Base-by-base conservation (phyloP, 2,888 invertebrate genomes). In the Hypomecis atomaria region DNA sequence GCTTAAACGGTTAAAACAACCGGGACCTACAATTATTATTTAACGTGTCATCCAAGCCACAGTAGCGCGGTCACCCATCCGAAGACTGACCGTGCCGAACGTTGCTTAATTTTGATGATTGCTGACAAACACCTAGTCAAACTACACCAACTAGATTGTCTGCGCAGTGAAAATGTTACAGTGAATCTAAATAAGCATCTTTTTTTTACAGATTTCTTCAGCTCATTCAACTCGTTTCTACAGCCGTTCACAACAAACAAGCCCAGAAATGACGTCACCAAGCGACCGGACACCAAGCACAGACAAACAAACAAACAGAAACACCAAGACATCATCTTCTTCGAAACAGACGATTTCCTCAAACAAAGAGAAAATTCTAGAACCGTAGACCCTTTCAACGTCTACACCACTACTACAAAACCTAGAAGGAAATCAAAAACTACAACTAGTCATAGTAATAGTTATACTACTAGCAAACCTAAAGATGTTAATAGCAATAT, bases 181-280 rank as follows among this genome's bases (percentile, higher is more conserved):
- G n/a, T n/a, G n/a, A n/a, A 44, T 6, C 13, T 11, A 45, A 13
- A 11, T 52, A 13, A 13, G 13, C 6, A 11, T 33, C 6, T 59
- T 53, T 47, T 48, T 49, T 13, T 85, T 82, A 0, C 86, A 88
- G 90, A 90, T 74, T 73, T 88, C 54, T 76, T 88, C 4, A 86
- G 85, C 58, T 79, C 87, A 0, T 69, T 88, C 4, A 86, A 85
- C 58, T 79, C 87, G 0, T 69, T 80, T 1, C 60, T 83, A 1
- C 83, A 84, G 36, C 74, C 78, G 0, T 70, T 71, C 33, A 69
- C 72, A 3, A 77, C 78, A 0, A 70, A 57, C 1, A 72, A 70
- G 37, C 40, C 64, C 45, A 59, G 66, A 59, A 67, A 66, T 40
- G 72, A 71, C 37, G 69, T 63, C 7, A 67, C 61, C 38, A 69